Conservation (phyloP, 2,113 vertebrate species). For the Machaerirhynchus nigripectus region DNA sequence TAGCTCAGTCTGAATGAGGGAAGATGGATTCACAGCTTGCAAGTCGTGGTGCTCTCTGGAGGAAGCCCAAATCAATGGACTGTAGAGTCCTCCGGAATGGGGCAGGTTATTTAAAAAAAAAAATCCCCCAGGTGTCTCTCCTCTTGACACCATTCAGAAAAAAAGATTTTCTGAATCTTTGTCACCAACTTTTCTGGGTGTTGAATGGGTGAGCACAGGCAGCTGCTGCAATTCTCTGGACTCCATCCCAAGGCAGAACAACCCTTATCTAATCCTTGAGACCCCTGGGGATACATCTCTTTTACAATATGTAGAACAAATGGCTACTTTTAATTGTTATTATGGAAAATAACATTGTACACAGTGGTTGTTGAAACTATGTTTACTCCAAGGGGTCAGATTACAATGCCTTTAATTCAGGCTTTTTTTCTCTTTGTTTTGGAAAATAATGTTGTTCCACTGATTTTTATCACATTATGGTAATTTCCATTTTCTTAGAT, state of each 20-base stretch:
- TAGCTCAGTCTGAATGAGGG: background rate
- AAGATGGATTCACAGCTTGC: background rate
- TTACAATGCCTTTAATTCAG: background rate
- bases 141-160: background rate
- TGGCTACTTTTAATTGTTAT: background rate
- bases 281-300: background rate
- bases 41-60: background rate
- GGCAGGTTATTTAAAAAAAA: background rate
- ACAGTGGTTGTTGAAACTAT: background rate
- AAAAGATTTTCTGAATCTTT: background rate
- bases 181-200: background rate
- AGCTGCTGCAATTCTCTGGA: background rate
- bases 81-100: background rate
- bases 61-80: rapidly evolving
- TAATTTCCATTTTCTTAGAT: background rate
- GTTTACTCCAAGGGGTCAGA: background rate
- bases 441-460: background rate
- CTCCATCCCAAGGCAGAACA: background rate
- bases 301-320: background rate
- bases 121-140: background rate
- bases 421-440: background rate
- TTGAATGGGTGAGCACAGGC: background rate
- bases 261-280: background rate
- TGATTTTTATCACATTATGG: background rate
- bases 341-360: background rate